Evolutionary conservation across 2,888 invertebrate species (phyloP).

Genomic region (Perizoma flavofasciatum): DNA sequence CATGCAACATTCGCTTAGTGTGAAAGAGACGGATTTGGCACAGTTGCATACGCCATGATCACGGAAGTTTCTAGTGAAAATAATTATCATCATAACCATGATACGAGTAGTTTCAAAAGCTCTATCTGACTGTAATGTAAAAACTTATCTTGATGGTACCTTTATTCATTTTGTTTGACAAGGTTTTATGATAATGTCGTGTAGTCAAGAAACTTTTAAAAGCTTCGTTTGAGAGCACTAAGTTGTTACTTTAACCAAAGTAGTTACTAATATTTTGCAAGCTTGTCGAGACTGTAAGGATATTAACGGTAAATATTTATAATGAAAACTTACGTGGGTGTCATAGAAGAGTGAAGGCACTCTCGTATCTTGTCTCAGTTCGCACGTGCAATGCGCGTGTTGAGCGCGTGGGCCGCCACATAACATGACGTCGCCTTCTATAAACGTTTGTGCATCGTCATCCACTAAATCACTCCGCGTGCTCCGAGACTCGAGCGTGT

Average conservation of each 20-base stretch:
- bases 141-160: neutral
- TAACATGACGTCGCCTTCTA: conserved; percentile 68
- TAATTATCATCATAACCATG: no score
- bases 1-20: no score
- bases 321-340: conserved; percentile 64
- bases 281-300: conserved; percentile 4
- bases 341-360: conserved; percentile 75
- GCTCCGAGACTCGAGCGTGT: conserved; percentile 62
- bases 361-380: conserved; percentile 60
- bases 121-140: neutral
- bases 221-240: conserved; percentile 4
- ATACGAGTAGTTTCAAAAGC: no score
- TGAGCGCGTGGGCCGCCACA: conserved; percentile 60
- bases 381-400: conserved; percentile 74
- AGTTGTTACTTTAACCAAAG: neutral
- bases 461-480: conserved; percentile 64
- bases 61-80: no score
- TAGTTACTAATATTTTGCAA: conserved; percentile 1
- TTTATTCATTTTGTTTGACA: neutral
- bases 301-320: neutral
- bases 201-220: conserved; percentile 6
- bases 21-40: no score
- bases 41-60: no score
- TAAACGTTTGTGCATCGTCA: conserved; percentile 68
- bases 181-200: conserved; percentile 4